Evolutionary conservation across 2,113 vertebrate species (phyloP), one percentile per base, ranked within the genome.

Genomic region (Poeciliopsis retropinna): DNA sequence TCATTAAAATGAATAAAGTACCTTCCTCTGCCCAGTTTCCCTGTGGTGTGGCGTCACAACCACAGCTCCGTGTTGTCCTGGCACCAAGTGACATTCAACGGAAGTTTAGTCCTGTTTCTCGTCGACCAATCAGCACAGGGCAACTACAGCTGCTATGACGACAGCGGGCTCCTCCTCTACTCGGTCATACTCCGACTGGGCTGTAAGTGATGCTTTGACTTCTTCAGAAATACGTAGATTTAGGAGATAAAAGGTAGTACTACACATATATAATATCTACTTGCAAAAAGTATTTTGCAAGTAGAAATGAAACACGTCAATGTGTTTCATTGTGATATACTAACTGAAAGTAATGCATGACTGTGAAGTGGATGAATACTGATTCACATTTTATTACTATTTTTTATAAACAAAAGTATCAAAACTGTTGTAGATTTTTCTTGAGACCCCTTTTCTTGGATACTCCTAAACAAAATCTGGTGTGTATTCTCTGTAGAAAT

Each of bases 81-180:
- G 87, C 92, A 92, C 82, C 19, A n/a, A 19, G 73, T 91, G 64
- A 81, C 80, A 34, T 81, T 83, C 7, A 77, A 93, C n/a, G 93
- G 92, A 44, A 70, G 79, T 0, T 88, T 95, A 64, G 78, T 91
- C 7, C 89, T 95, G 62, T 79, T 87, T 64, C 86, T 87, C 25
- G 81, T 81, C 39, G 75, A 84, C 51, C 91, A 39, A 44, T 81
- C 92, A 0, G 91, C 93, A 15, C 93, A 95, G 85, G 95, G 95
- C 66, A 85, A 92, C 89, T 95, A 95, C 91, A 95, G 94, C 90
- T 95, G 95, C 87, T 88, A 93, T 60, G 87, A 93, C 76, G 30
- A 74, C 79, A 84, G 25, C 3, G 92, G 93, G 37, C 60, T 76
- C 34, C 84, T 93, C 79, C 87, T 94, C 34, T 85, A 85, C 70